A percentile compares a stretch with the other conserved stretches of the same genome.
phyloP scores from a whole-genome alignment of 1,140 invertebrate species.

The Aphaenogaster rudis region DNA sequence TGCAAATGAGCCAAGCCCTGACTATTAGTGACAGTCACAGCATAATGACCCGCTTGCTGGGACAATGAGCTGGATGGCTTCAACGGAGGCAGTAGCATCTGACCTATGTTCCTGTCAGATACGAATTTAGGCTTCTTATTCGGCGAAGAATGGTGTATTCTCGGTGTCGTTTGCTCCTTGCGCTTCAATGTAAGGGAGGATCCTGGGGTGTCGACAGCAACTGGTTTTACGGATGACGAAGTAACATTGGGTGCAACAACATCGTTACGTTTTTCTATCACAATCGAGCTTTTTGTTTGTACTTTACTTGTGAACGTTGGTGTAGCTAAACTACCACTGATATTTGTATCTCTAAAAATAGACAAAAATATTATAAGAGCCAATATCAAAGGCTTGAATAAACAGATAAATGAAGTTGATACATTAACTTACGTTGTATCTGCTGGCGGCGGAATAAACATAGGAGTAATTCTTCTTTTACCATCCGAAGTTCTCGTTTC shows the following conservation, averaged over 20 bases:
- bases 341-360: conserved; percentile 87
- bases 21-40: conserved; percentile 82
- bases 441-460: conserved; percentile 93
- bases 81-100: conserved; percentile 80
- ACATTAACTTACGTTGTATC: conserved; percentile 87
- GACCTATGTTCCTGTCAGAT: conserved; percentile 76
- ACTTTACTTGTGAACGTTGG: conserved; percentile 92
- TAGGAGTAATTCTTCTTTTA: conserved; percentile 97
- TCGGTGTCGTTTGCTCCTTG: conserved; percentile 78
- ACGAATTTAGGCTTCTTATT: conserved; percentile 80
- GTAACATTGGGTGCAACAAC: conserved; percentile 90
- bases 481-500: conserved; percentile 98
- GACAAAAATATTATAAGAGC: conserved; percentile 7
- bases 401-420: not conserved
- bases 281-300: conserved; percentile 93
- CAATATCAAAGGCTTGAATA: conserved; percentile 10
- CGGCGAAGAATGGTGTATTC: conserved; percentile 71
- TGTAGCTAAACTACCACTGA: conserved; percentile 76
- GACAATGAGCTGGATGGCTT: conserved; percentile 81
- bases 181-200: conserved; percentile 82
- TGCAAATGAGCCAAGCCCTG: conserved; percentile 85
- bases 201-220: conserved; percentile 69
- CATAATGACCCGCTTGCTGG: conserved; percentile 84
- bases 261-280: conserved; percentile 93
- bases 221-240: conserved; percentile 86